Conservation (phyloP, 2,888 invertebrate species). For the Amiota mariae region DNA sequence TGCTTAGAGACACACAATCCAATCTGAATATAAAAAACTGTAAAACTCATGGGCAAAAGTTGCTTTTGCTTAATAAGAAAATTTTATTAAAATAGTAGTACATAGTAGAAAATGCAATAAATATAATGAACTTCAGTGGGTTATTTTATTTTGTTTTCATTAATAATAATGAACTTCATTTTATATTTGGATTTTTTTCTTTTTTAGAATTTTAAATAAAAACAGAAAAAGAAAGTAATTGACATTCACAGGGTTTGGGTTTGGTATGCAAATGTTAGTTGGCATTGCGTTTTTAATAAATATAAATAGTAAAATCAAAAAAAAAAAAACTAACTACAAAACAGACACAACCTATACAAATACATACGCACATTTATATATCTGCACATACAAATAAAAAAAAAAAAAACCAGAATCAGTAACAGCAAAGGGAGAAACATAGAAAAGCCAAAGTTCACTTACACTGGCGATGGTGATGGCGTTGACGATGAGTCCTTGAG, state of each 20-base stretch:
- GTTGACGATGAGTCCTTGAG: slow-evolving; percentile 16
- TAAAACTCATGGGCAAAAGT: no score
- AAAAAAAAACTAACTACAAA: background rate
- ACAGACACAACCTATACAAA: background rate
- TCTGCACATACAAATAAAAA: background rate
- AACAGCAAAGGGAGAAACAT: background rate
- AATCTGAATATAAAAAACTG: no score
- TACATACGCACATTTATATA: no score
- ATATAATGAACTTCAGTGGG: background rate
- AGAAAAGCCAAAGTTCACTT: slow-evolving; percentile 26
- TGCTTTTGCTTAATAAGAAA: background rate
- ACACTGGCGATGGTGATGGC: no score
- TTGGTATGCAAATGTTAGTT: slow-evolving; percentile 23
- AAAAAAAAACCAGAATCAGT: background rate
- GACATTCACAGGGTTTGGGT: background rate
- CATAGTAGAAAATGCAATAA: background rate
- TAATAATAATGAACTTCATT: slow-evolving; percentile 13
- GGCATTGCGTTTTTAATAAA: slow-evolving; percentile 13
- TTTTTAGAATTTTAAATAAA: slow-evolving; percentile 5
- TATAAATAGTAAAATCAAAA: slow-evolving; percentile 7
- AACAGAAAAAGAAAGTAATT: background rate
- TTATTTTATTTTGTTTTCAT: background rate
- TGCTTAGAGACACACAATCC: no score
- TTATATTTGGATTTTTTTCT: background rate
- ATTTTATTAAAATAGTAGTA: background rate